A percentile compares a stretch with the other conserved stretches of the same genome.
Evolutionary conservation across 2,113 vertebrate species (phyloP).

Genomic region (Lonchura striata): DNA sequence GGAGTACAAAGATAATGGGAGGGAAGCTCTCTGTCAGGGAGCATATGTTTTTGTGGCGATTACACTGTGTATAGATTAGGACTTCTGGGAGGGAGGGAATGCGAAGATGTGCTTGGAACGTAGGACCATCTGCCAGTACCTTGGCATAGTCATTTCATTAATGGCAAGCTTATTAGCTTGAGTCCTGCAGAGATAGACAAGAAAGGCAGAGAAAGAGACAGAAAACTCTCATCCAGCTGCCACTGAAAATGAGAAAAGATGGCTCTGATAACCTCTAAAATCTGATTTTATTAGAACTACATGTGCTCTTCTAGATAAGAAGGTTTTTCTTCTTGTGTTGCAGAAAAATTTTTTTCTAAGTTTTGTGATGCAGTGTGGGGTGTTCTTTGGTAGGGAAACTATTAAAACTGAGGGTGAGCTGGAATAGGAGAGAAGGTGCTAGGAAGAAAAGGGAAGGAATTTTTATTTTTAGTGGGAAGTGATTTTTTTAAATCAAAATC

Average conservation of each 20-base stretch:
- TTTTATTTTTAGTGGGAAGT: background rate
- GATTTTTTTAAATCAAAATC: background rate
- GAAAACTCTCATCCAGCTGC: background rate
- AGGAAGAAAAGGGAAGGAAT: background rate
- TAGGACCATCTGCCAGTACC: conserved; percentile 55
- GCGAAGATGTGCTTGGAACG: conserved; percentile 23
- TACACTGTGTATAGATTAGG: conserved; percentile 57
- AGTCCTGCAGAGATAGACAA: conserved; percentile 8
- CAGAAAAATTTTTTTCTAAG: background rate
- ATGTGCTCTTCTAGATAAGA: background rate
- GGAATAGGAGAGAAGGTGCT: background rate
- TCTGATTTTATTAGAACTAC: background rate
- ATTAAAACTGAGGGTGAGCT: background rate
- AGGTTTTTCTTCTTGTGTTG: background rate
- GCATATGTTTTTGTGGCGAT: conserved; percentile 55
- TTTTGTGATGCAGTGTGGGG: background rate
- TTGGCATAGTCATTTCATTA: conserved; percentile 46
- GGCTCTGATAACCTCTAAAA: background rate
- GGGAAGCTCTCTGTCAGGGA: conserved; percentile 56
- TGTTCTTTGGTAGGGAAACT: background rate
- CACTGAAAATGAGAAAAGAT: background rate
- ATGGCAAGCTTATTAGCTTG: conserved; percentile 34
- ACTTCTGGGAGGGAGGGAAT: conserved; percentile 51
- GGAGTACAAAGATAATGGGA: conserved; percentile 34
- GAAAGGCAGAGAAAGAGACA: background rate